These are phyloP conservation scores for Naja naja DNA, from an alignment of 2,113 vertebrate genomes.

Conservation along the genomic window DNA sequence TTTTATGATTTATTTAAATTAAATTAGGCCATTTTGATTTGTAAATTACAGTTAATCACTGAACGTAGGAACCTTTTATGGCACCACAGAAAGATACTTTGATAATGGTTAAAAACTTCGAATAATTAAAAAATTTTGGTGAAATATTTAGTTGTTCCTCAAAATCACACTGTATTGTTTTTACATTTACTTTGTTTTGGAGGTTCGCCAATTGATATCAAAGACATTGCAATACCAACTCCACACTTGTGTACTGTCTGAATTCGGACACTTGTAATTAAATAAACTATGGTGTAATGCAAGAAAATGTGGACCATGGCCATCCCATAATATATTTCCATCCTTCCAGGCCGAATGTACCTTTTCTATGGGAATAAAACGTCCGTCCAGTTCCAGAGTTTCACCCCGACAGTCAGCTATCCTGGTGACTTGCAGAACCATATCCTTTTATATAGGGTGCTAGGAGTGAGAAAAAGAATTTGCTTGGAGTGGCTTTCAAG, in stretches of 20 bases:
- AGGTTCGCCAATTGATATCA: neutral
- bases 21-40: neutral
- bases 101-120: neutral
- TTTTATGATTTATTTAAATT: neutral
- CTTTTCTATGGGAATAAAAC: constrained; percentile 95
- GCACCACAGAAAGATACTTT: neutral
- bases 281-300: neutral
- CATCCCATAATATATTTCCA: neutral
- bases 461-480: neutral
- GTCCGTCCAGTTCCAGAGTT: constrained; percentile 87
- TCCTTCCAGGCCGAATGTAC: constrained; percentile 84
- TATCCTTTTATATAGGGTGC: constrained; percentile 73
- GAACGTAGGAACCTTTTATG: neutral
- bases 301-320: neutral
- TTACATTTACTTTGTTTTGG: neutral
- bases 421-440: constrained; percentile 86
- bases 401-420: constrained; percentile 81
- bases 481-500: neutral
- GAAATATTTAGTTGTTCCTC: neutral
- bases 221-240: neutral
- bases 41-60: neutral
- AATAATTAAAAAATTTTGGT: neutral
- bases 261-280: neutral
- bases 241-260: neutral
- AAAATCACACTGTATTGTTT: neutral